These are phyloP conservation scores for Ericerus pela DNA, from an alignment of 1,140 invertebrate species.

Conservation along the genomic window DNA sequence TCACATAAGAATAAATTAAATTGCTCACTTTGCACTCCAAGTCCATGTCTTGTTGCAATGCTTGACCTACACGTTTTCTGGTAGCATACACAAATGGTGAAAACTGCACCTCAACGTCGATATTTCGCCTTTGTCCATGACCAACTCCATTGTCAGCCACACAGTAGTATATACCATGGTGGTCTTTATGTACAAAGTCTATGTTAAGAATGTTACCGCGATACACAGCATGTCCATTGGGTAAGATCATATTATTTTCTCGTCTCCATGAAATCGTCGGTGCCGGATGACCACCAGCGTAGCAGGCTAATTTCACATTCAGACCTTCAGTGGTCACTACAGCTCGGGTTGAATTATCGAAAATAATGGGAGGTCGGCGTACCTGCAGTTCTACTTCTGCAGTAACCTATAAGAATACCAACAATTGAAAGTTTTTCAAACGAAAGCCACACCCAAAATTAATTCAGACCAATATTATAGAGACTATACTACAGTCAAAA, in stretches of 20 bases:
- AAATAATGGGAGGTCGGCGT: conserved; percentile 72
- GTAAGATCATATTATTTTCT: conserved; percentile 82
- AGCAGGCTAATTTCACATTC: conserved; percentile 66
- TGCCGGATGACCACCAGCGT: conserved; percentile 63
- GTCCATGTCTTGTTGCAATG: conserved; percentile 82
- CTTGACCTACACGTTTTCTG: conserved; percentile 63
- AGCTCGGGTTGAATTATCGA: conserved; percentile 79
- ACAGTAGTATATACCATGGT: conserved; percentile 84
- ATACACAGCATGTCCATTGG: conserved; percentile 69
- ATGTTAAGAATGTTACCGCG: conserved; percentile 77
- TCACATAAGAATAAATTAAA: no score
- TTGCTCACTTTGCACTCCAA: conserved; percentile 56
- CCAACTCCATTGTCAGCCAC: conserved; percentile 84
- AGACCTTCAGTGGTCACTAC: conserved; percentile 67
- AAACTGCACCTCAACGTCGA: conserved; percentile 79
- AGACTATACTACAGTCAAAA: no score
- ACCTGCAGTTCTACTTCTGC: conserved; percentile 73
- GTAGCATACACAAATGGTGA: conserved; percentile 70
- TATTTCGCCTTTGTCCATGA: conserved; percentile 64
- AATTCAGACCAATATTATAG: no score
- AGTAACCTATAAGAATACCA: conserved; percentile 33
- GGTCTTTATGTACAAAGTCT: conserved; percentile 60
- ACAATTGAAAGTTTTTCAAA: no score
- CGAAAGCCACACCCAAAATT: no score
- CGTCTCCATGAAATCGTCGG: conserved; percentile 79